Base-by-base conservation (phyloP, 2,888 invertebrate species). In the Pecten maximus region DNA sequence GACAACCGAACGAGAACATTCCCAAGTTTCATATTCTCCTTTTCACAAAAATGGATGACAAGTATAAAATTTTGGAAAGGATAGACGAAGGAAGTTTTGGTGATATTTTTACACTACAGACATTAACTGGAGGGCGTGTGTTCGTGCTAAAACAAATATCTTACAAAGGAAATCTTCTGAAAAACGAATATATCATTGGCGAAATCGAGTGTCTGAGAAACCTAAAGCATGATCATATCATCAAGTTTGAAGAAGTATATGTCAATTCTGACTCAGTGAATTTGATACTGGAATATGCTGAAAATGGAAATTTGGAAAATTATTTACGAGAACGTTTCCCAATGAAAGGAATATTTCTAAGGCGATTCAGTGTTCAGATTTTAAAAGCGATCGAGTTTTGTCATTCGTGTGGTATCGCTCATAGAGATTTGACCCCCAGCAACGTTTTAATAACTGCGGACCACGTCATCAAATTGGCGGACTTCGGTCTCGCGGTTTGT, bases 31-130 rank as follows among this genome's bases (percentile, higher is more conserved):
- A 44, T 10, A 44, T 44, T 44, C 8, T 44, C 6, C 6, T 44
- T 10, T 44, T 44, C 44, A 44, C n/a, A n/a, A n/a, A n/a, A 48
- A 91, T 91, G 86, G 91, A 92, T 54, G 87, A 89, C 2, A 89
- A 89, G 19, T 93, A 93, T 88, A 90, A 40, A 50, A 88, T 93
- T 48, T 40, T 91, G 28, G 88, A 91, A 19, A 92, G 93, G 92
- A 93, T 94, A 19, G 93, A 93, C 87, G 93, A 92, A 40, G 94
- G 93, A 48, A 93, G 93, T 60, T 94, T 94, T 91, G 94, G 94
- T 1, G 94, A 94, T 48, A 93, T 94, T 88, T 91, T 92, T 40
- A 92, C 92, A 91, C 92, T 94, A 1, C 91, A 87, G 40, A 91
- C 87, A 35, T 44, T 87, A 19, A 44, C 40, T 74, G 90, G 91